Conservation (phyloP, 2,888 invertebrate genomes). For the Tuberolachnus salignus region DNA sequence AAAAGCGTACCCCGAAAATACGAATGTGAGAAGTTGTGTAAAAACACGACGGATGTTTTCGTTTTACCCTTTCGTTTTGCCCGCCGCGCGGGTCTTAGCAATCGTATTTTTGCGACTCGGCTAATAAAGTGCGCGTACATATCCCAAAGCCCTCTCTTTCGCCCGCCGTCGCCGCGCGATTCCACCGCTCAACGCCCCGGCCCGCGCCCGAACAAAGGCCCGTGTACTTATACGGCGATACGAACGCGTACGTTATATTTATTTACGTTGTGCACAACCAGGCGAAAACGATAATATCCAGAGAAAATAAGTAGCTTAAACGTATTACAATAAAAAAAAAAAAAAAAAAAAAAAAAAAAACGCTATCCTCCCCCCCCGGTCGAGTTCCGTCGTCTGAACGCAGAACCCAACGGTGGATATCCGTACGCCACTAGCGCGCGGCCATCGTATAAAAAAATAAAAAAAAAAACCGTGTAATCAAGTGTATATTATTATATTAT, state of each 20-base stretch:
- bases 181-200: background rate
- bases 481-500: slow-evolving; percentile 55
- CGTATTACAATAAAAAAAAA: background rate
- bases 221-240: too few species aligned
- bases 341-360: background rate
- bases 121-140: slow-evolving; percentile 32
- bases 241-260: too few species aligned
- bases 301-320: slow-evolving; percentile 48
- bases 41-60: slow-evolving; percentile 32
- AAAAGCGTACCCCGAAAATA: background rate
- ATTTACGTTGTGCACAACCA: background rate
- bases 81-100: slow-evolving; percentile 1
- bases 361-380: slow-evolving; percentile 30
- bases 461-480: slow-evolving; percentile 56
- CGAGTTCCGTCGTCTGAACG: slow-evolving; percentile 39
- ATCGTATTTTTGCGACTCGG: slow-evolving; percentile 31
- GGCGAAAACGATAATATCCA: slow-evolving; percentile 43
- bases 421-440: too few species aligned
- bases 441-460: too few species aligned
- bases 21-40: slow-evolving; percentile 13
- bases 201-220: too few species aligned
- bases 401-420: too few species aligned
- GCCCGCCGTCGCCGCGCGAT: slow-evolving; percentile 2
- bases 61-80: background rate
- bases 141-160: slow-evolving; percentile 40